Percentiles rank a stretch among this genome's conserved stretches.
Conservation (phyloP, 2,797 vertebrate species). For the Falco novaeseelandiae region DNA sequence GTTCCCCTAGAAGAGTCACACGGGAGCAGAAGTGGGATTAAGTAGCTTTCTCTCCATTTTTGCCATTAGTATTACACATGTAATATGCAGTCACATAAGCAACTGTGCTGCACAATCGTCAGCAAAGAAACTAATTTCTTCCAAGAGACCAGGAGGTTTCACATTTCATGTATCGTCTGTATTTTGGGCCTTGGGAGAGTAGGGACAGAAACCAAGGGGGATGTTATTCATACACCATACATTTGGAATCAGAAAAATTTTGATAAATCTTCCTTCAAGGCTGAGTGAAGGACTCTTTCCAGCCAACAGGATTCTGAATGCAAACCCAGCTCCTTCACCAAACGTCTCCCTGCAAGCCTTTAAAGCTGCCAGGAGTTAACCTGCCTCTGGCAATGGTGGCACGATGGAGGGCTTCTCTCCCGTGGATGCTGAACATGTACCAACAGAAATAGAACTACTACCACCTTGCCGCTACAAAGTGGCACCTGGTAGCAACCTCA, state of each 20-base stretch:
- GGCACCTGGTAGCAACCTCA: neutral
- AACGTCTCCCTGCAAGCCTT: neutral
- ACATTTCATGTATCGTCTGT: neutral
- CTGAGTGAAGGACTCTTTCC: neutral
- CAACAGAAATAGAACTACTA: neutral
- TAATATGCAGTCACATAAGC: conserved; percentile 12
- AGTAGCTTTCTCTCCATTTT: conserved; percentile 43
- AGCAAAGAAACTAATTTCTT: neutral
- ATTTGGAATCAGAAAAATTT: neutral
- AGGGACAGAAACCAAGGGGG: neutral
- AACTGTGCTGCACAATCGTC: neutral
- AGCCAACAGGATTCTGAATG: neutral
- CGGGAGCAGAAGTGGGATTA: conserved; percentile 36
- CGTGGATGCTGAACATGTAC: neutral
- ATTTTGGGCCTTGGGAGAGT: neutral
- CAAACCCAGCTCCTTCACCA: neutral
- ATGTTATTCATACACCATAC: neutral
- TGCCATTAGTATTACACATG: conserved; percentile 23
- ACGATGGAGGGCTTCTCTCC: neutral
- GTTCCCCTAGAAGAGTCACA: neutral
- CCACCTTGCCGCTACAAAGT: neutral
- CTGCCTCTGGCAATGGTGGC: neutral
- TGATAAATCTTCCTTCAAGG: neutral
- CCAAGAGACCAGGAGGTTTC: neutral
- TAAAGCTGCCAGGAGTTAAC: neutral